Base-by-base conservation (phyloP, 2,888 invertebrate species). In the Synanthedon formicaeformis region DNA sequence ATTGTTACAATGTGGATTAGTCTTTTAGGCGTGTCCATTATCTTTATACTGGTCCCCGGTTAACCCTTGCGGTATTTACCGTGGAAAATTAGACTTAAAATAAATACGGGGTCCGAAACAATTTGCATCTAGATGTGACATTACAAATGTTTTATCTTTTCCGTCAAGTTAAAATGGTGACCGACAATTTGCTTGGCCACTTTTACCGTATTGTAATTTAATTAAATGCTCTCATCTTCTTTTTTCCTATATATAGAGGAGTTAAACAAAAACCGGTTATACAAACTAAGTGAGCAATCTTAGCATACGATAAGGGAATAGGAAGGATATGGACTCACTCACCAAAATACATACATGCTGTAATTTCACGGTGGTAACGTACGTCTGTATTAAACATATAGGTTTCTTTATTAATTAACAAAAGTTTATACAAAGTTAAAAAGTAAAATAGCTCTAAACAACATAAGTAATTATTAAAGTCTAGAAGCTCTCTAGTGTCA, bases 81-180 rank as follows among this genome's bases (percentile, higher is more conserved):
- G 73, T 69, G 69, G 65, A 69, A 66, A 82, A 84, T 81, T 81
- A 80, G 73, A 81, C 76, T 79, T 78, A 76, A 79, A 80, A 77
- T 84, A 84, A 84, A 85, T 81, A 83, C 77, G 67, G 75, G 57
- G 59, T 72, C 71, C 72, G 73, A 72, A 75, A 78, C 83, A 82
- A 87, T 87, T 87, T 86, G 84, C 87, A 87, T 86, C 77, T 76
- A 80, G 84, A 87, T 86, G 85, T 81, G 82, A 82, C 87, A 83
- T 86, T 85, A 85, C 75, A 70, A 67, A 61, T 64, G 71, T 73
- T 76, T 75, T 70, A 69, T 73, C 76, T 72, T 77, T 77, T 73
- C 69, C 45, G 45, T 58, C 56, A 57, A 56, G 55, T 56, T 54
- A 50, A 52, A 54, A 56, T 55, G 54, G 51, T 60, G 58, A 62